Conservation (phyloP, 2,888 invertebrate species). For the Drosophila hamatofila region DNA sequence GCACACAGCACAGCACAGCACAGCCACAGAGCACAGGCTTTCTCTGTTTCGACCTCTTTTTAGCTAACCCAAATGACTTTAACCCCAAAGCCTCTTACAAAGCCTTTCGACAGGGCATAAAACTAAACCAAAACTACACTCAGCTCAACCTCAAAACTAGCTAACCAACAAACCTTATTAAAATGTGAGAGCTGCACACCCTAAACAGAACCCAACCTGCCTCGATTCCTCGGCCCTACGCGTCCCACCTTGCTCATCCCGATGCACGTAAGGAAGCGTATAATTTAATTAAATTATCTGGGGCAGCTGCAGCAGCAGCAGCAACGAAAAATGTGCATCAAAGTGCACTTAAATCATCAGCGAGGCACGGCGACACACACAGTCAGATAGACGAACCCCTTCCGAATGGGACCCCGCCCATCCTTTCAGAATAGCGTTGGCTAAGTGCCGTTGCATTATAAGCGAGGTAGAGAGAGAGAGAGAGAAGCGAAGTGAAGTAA, state of each 20-base stretch:
- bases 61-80: slow-evolving; percentile 50
- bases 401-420: slow-evolving; percentile 20
- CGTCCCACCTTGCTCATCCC: slow-evolving; percentile 8
- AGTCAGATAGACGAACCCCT: slow-evolving; percentile 32
- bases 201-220: slow-evolving; percentile 39
- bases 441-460: slow-evolving; percentile 74
- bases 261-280: slow-evolving; percentile 76
- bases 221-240: slow-evolving; percentile 12
- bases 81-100: slow-evolving; percentile 54
- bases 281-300: slow-evolving; percentile 81
- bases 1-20: no score
- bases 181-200: slow-evolving; percentile 64
- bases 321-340: slow-evolving; percentile 81
- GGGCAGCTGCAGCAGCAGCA: slow-evolving; percentile 69
- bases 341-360: slow-evolving; percentile 82
- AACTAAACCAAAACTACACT: slow-evolving; percentile 77
- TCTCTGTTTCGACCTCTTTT: slow-evolving; percentile 34
- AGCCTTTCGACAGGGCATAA: slow-evolving; percentile 59
- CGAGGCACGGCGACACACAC: slow-evolving; percentile 79
- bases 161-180: slow-evolving; percentile 80
- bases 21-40: background rate
- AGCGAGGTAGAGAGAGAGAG: slow-evolving; percentile 29
- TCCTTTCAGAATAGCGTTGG: slow-evolving; percentile 70
- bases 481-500: slow-evolving; percentile 36
- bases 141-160: slow-evolving; percentile 80